These are phyloP conservation scores for Vulpes lagopus DNA, from an alignment of 2,113 vertebrate species.

Conservation along the genomic window DNA sequence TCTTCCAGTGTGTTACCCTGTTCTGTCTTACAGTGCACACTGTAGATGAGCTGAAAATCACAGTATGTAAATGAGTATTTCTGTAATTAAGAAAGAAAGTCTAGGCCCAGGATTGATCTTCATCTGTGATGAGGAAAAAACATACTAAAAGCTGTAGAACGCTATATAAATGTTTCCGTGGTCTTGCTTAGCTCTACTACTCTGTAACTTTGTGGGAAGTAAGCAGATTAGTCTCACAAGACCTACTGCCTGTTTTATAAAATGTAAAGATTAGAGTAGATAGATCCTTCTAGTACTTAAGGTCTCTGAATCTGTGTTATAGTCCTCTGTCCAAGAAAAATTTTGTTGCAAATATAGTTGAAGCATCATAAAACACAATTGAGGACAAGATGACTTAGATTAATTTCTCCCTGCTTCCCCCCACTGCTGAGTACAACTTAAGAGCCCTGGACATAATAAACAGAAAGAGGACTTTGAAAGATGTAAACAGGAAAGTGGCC, in stretches of 20 bases:
- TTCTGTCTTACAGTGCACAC: constrained; percentile 10
- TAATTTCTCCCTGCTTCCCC: not conserved
- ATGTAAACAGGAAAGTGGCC: not conserved
- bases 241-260: not conserved
- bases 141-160: not conserved
- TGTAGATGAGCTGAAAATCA: constrained; percentile 60
- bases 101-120: constrained; percentile 9
- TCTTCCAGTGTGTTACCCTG: constrained; percentile 35
- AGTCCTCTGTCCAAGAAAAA: constrained; percentile 48
- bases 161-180: not conserved
- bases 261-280: not conserved
- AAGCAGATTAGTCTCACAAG: not conserved
- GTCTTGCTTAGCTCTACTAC: not conserved
- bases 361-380: constrained; percentile 16
- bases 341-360: constrained; percentile 5
- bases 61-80: constrained; percentile 44
- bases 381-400: not conserved
- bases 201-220: constrained; percentile 29
- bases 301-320: not conserved
- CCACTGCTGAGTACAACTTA: not conserved
- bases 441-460: not conserved
- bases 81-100: constrained; percentile 39
- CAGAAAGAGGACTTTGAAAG: constrained; percentile 8
- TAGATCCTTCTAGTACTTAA: constrained; percentile 3
- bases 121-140: constrained; percentile 25